These are phyloP conservation scores for Pachydiplax longipennis DNA, from an alignment of 2,888 invertebrate species.

Conservation along the genomic window DNA sequence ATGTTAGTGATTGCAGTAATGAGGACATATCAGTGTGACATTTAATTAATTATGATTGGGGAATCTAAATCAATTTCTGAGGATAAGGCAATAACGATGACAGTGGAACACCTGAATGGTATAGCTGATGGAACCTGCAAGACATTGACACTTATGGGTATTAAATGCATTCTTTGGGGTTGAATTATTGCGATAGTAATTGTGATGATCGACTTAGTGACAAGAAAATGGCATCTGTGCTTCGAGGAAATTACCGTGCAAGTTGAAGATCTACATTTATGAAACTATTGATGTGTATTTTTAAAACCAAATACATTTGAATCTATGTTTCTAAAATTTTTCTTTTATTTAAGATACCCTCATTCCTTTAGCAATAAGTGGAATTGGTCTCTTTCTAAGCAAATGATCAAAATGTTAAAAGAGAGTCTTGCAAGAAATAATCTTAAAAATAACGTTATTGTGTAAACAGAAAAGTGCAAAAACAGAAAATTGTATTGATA, in stretches of 20 bases:
- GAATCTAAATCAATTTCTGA: background rate
- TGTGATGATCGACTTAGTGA: slow-evolving; percentile 17
- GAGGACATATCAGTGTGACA: slow-evolving; percentile 2
- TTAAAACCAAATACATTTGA: slow-evolving; percentile 5
- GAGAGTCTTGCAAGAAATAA: too few relatives aligned
- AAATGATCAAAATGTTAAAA: too few relatives aligned
- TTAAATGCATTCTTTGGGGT: background rate
- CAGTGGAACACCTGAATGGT: background rate
- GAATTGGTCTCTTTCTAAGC: too few relatives aligned
- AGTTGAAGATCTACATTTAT: slow-evolving; percentile 12
- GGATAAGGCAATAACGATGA: background rate
- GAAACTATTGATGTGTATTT: slow-evolving; percentile 20
- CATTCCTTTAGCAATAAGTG: background rate
- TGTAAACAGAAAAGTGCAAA: too few relatives aligned
- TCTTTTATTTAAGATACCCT: background rate
- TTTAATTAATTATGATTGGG: background rate
- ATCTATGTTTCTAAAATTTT: background rate
- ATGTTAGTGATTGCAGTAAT: slow-evolving; percentile 12
- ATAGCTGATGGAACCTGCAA: background rate
- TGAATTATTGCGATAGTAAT: background rate
- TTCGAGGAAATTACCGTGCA: slow-evolving; percentile 26
- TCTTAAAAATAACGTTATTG: too few relatives aligned
- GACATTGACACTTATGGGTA: slow-evolving; percentile 10
- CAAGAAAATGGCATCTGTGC: slow-evolving; percentile 1
- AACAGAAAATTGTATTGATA: too few relatives aligned